A percentile compares a stretch with the other conserved stretches of the same genome.
phyloP scores from a whole-genome alignment of 2,797 vertebrate genomes.

The Glyptemys insculpta region DNA sequence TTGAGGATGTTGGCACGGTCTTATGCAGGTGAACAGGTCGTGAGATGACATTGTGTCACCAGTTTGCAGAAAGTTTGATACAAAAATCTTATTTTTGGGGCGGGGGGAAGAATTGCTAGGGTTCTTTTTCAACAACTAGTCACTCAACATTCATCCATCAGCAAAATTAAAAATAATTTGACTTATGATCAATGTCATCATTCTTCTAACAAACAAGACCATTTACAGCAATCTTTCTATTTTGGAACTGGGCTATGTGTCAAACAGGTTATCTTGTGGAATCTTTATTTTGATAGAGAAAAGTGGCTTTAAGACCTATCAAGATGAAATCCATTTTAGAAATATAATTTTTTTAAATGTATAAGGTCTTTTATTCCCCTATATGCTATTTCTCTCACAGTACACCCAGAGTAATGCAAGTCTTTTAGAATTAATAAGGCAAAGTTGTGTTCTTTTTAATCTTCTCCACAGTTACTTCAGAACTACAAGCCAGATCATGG shows the following conservation, averaged over 20 bases:
- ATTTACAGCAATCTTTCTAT: not conserved
- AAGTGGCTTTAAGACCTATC: not conserved
- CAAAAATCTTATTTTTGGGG: not conserved
- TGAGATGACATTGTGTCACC: not conserved
- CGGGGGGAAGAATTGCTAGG: not conserved
- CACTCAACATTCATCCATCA: not conserved
- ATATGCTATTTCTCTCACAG: not conserved
- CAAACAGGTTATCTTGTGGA: conserved; percentile 27
- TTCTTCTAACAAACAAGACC: not conserved
- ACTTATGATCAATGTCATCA: not conserved
- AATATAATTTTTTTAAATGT: not conserved
- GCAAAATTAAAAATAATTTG: conserved; percentile 42
- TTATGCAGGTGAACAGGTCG: not conserved
- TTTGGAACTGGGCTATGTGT: conserved; percentile 5
- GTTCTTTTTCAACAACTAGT: not conserved
- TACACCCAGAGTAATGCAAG: not conserved
- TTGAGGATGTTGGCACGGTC: accelerated
- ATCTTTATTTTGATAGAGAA: not conserved
- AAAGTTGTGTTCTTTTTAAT: conserved; percentile 15
- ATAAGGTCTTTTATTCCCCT: not conserved
- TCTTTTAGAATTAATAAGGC: not conserved
- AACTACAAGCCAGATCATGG: not conserved
- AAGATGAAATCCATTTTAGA: conserved; percentile 6
- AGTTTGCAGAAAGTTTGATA: not conserved
- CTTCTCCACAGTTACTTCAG: not conserved